phyloP scores from a whole-genome alignment of 2,113 vertebrate genomes.

The Lamprologus sp. region DNA sequence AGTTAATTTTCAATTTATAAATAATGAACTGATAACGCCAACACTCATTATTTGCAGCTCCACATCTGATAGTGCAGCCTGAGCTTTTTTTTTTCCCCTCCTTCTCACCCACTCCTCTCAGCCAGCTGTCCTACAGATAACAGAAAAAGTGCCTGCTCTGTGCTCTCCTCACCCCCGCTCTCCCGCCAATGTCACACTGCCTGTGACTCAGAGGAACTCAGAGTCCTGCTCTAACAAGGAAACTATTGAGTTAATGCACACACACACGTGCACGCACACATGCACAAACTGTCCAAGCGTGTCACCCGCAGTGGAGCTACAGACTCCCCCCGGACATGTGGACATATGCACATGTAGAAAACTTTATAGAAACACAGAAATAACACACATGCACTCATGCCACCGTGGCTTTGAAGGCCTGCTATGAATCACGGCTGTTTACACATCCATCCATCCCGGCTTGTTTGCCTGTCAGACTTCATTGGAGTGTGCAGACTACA shows the following conservation, averaged over 20 bases:
- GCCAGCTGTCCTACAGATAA: slow-evolving; percentile 34
- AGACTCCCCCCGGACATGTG: not conserved
- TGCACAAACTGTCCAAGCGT: not conserved
- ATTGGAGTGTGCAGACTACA: slow-evolving; percentile 31
- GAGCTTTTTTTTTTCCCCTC: not conserved
- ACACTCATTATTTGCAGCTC: not conserved
- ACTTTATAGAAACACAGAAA: not conserved
- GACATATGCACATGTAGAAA: slow-evolving; percentile 4
- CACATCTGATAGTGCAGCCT: slow-evolving; percentile 7
- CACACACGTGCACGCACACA: not conserved
- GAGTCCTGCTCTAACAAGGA: slow-evolving; percentile 12
- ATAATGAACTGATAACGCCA: not conserved
- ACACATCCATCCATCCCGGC: slow-evolving; percentile 41
- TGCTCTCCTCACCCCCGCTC: slow-evolving; percentile 14
- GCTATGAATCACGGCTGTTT: slow-evolving; percentile 52
- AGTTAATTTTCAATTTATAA: not conserved
- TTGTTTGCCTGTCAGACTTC: slow-evolving; percentile 40
- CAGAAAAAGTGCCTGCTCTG: not conserved
- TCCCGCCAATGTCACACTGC: not conserved
- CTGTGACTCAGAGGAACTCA: slow-evolving; percentile 39
- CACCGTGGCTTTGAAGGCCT: slow-evolving; percentile 22
- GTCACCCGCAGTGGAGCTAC: not conserved
- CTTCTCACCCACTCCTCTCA: slow-evolving; percentile 41
- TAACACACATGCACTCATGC: not conserved
- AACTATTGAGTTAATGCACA: not conserved